phyloP scores from a whole-genome alignment of 2,888 invertebrate species.

The Tetranychus truncatus region DNA sequence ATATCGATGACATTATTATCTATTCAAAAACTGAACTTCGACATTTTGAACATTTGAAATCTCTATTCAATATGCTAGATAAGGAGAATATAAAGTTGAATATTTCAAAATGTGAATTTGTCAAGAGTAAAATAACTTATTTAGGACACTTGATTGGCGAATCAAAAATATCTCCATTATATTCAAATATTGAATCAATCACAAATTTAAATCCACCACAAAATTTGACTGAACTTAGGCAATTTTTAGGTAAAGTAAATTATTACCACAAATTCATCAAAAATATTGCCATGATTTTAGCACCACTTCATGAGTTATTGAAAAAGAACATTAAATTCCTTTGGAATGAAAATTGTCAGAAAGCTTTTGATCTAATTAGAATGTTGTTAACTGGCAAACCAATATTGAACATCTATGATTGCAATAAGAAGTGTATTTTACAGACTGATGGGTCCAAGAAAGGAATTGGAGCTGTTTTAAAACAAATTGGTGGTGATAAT shows the following conservation, averaged over 20 bases:
- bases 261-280: constrained; percentile 26
- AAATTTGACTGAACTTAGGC: too few relatives aligned
- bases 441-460: constrained; percentile 27
- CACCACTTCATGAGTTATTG: constrained; percentile 12
- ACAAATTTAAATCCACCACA: too few relatives aligned
- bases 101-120: too few relatives aligned
- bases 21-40: constrained; percentile 23
- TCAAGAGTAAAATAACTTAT: too few relatives aligned
- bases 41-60: constrained; percentile 19
- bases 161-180: too few relatives aligned
- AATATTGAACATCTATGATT: constrained; percentile 13
- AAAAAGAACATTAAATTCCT: constrained; percentile 11
- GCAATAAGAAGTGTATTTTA: not conserved
- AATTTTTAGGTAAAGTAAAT: not conserved
- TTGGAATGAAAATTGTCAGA: constrained; percentile 12
- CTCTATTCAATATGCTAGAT: too few relatives aligned
- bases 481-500: constrained; percentile 25
- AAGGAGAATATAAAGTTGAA: too few relatives aligned
- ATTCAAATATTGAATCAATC: too few relatives aligned
- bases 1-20: constrained; percentile 29
- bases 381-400: constrained; percentile 12
- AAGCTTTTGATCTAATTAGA: constrained; percentile 19
- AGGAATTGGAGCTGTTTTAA: constrained; percentile 25
- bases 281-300: constrained; percentile 3
- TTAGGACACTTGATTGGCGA: too few relatives aligned